These are phyloP conservation scores for Vireo griseus DNA, from an alignment of 2,797 vertebrate species.

Conservation along the genomic window DNA sequence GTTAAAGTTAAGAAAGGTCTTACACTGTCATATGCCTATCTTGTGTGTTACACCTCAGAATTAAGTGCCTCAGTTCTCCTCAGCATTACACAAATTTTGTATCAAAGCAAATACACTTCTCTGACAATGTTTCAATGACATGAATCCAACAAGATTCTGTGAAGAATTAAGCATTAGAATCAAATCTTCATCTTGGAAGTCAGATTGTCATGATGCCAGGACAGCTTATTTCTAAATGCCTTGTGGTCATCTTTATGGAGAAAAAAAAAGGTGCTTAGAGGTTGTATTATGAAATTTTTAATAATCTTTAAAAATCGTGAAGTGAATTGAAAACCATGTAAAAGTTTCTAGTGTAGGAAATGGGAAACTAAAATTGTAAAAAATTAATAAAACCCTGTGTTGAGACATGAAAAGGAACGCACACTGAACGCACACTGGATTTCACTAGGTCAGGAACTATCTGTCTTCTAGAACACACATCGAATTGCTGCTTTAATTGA, in stretches of 20 bases:
- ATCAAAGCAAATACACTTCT: not conserved
- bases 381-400: not conserved
- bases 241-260: not conserved
- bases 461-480: not conserved
- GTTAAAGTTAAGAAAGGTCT: not conserved
- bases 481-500: not conserved
- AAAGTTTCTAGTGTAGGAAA: not conserved
- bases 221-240: not conserved
- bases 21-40: not conserved
- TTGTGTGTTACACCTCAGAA: not conserved
- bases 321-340: not conserved
- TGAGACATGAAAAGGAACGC: not conserved
- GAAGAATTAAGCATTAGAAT: not conserved
- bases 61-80: not conserved
- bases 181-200: not conserved
- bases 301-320: not conserved
- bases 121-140: not conserved
- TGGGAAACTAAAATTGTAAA: not conserved
- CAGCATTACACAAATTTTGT: not conserved
- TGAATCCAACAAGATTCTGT: not conserved
- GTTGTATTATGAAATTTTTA: not conserved
- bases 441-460: not conserved
- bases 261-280: not conserved
- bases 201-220: not conserved
- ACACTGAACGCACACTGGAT: not conserved